Evolutionary conservation across 2,113 vertebrate genomes (phyloP), one percentile per base, ranked within the genome.

Genomic region (Theristicus caerulescens): DNA sequence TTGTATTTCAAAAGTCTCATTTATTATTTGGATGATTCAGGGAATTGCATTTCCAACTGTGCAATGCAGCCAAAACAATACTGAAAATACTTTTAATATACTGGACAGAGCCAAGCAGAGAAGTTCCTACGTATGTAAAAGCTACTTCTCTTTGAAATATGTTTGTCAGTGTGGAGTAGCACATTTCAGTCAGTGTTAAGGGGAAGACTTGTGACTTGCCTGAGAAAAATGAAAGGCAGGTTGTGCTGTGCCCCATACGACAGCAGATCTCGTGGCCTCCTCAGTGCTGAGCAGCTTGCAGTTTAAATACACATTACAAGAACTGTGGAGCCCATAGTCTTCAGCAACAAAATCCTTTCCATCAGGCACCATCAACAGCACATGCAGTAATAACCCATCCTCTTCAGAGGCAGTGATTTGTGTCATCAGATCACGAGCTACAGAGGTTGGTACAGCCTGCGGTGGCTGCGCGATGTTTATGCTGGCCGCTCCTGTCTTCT

Each of bases 241-340:
- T 55, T 98, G 97, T 10, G 94, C 62, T 26, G 98, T 98, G 52
- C 98, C 99, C 99, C 99, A 99, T 16, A 98, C 62, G 1, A 99
- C 97, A 9, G 97, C 54, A 14, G 99, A 99, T 57, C 98, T 98
- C 0, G 98, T 98, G 1, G 97, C 98, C 95, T 99, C 99, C 79
- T 99, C 98, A 1, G 98, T 98, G 96, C 98, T 98, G 82, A 99
- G 99, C 80, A 99, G 97, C 66, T 99, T 99, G 97, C 99, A 99
- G 88, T 98, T 99, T 58, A 99, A 97, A 97, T 99, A 99, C 14
- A 99, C 79, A 2, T 99, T 99, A 44, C 98, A 99, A 25, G 98
- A 74, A 32, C 91, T 44, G 36, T 86, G 90, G 32, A 90, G 90
- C 9, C 95, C 97, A 6, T 5, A 40, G 5, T 95, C 95, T 29